Evolutionary conservation across 2,113 vertebrate species (phyloP).

Genomic region (Bubo scandiacus): DNA sequence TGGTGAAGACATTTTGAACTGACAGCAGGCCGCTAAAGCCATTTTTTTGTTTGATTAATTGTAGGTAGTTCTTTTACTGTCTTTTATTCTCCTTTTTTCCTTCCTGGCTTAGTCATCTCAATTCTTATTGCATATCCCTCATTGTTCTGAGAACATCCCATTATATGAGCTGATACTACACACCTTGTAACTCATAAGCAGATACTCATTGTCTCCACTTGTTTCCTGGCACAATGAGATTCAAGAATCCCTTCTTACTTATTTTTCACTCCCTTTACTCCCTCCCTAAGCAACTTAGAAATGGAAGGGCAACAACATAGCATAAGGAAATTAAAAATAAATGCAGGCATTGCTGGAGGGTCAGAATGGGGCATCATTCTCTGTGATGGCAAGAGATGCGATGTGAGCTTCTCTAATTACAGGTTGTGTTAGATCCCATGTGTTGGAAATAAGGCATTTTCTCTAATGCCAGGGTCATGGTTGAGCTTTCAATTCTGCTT

Average conservation of each 20-base stretch:
- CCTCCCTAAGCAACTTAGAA: neutral
- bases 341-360: neutral
- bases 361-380: neutral
- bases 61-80: neutral
- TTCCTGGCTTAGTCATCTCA: neutral
- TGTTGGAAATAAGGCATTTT: neutral
- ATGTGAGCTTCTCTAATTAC: neutral
- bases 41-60: neutral
- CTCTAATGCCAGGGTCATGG: neutral
- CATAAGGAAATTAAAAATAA: neutral
- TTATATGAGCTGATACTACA: neutral
- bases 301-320: neutral
- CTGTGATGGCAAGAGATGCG: neutral
- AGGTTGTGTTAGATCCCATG: neutral
- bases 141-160: conserved; percentile 22
- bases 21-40: neutral
- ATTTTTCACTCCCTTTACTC: neutral
- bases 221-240: neutral
- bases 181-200: conserved; percentile 10
- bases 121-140: neutral
- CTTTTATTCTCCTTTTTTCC: neutral
- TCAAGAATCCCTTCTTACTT: neutral
- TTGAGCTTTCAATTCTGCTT: neutral
- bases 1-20: neutral
- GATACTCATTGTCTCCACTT: neutral